These are phyloP conservation scores for Rhinichthys osculus DNA, from an alignment of 2,797 vertebrate species.

Conservation along the genomic window DNA sequence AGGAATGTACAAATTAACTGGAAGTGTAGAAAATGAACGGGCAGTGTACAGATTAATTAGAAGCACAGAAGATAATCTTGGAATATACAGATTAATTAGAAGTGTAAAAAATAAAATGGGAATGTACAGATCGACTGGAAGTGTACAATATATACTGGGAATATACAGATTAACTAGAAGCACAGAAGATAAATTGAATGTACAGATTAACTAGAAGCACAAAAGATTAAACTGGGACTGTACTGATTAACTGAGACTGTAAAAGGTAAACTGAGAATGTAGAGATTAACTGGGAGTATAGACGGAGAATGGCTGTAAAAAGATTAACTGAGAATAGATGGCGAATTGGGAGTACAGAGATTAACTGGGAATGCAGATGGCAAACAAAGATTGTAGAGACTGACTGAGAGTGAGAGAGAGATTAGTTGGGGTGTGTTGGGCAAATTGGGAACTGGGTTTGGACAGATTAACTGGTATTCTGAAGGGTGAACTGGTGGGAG, in stretches of 20 bases:
- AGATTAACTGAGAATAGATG: background rate
- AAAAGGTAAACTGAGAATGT: background rate
- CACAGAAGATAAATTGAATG: fast-evolving
- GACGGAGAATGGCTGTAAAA: background rate
- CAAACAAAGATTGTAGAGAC: background rate
- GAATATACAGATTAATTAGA: background rate
- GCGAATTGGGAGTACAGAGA: background rate
- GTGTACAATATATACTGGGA: background rate
- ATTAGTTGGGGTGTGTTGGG: background rate
- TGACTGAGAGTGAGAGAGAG: background rate
- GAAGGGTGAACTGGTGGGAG: background rate
- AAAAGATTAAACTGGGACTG: background rate
- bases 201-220: too few relatives aligned
- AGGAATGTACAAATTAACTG: background rate
- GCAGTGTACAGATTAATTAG: background rate
- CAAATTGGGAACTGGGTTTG: background rate
- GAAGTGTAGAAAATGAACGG: background rate
- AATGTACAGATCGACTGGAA: background rate
- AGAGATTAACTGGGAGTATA: background rate
- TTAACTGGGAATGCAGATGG: background rate
- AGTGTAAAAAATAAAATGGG: background rate
- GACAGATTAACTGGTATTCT: background rate
- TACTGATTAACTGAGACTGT: background rate
- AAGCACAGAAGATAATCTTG: fast-evolving
- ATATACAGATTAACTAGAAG: too few relatives aligned